phyloP scores from a whole-genome alignment of 35 echinoderm and acorn worm species.

The Stichopus chloronotus region DNA sequence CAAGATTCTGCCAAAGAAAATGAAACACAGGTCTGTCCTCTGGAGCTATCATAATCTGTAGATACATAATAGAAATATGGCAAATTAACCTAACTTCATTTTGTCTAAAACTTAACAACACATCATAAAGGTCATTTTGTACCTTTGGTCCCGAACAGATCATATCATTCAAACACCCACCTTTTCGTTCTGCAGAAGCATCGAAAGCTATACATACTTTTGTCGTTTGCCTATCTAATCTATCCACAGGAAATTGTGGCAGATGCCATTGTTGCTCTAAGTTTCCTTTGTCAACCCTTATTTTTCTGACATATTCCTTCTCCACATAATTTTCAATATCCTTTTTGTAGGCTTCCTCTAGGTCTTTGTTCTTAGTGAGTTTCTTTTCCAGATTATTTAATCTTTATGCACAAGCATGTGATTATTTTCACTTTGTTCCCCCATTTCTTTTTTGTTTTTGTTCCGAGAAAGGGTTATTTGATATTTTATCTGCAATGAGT shows the following conservation, averaged over 20 bases:
- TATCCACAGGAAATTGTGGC: constrained; percentile 63
- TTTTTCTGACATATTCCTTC: constrained; percentile 50
- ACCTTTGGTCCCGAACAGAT: constrained; percentile 59
- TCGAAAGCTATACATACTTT: constrained; percentile 59
- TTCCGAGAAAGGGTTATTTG: constrained; percentile 31
- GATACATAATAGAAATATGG: constrained; percentile 60
- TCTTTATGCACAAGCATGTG: constrained; percentile 11
- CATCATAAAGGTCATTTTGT: constrained; percentile 55
- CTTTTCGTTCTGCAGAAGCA: constrained; percentile 30
- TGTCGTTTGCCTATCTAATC: constrained; percentile 44
- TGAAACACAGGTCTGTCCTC: constrained; percentile 41
- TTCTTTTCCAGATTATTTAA: constrained; percentile 39
- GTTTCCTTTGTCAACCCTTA: neutral
- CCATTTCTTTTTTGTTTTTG: constrained; percentile 7
- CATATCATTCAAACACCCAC: constrained; percentile 36
- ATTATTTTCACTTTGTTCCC: neutral
- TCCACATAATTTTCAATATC: constrained; percentile 34
- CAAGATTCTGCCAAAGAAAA: constrained; percentile 44
- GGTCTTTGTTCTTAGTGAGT: neutral
- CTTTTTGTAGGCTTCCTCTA: constrained; percentile 30
- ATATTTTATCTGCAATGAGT: neutral
- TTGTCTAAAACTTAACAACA: constrained; percentile 44
- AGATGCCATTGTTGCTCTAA: constrained; percentile 46
- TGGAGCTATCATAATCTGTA: constrained; percentile 14
- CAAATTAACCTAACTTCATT: constrained; percentile 21